Percentiles rank a stretch among this genome's conserved stretches.
phyloP scores from a whole-genome alignment of 2,113 vertebrate species.

The Mesocricetus auratus region DNA sequence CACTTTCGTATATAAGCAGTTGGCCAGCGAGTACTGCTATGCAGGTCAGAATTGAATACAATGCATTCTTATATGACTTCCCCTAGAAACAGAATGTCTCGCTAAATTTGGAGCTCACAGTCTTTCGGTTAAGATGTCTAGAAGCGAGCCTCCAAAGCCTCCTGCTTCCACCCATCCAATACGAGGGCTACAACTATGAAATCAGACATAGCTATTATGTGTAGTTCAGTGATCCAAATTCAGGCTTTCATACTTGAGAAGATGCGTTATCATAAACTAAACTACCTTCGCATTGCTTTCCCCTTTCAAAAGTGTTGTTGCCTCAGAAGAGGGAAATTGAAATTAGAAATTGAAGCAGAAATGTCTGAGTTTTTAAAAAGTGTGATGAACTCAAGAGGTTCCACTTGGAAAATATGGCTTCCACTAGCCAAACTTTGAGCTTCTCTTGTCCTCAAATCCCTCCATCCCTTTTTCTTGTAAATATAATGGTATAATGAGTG shows the following conservation, averaged over 20 bases:
- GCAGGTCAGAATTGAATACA: background rate
- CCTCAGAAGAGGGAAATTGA: background rate
- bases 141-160: background rate
- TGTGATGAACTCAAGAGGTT: background rate
- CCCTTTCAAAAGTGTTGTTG: background rate
- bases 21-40: accelerated
- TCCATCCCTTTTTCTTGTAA: background rate
- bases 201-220: background rate
- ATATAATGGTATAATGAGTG: background rate
- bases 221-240: background rate
- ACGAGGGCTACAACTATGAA: background rate
- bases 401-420: background rate
- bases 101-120: background rate
- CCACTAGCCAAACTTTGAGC: background rate
- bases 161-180: no score
- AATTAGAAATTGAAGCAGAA: background rate
- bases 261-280: background rate
- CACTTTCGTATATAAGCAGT: no score
- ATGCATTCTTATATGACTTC: no score
- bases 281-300: background rate
- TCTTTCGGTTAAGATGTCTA: no score
- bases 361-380: background rate
- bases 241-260: background rate
- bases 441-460: background rate
- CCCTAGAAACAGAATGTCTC: no score